Base-by-base conservation (phyloP, 2,113 vertebrate species). In the Catagonus wagneri region DNA sequence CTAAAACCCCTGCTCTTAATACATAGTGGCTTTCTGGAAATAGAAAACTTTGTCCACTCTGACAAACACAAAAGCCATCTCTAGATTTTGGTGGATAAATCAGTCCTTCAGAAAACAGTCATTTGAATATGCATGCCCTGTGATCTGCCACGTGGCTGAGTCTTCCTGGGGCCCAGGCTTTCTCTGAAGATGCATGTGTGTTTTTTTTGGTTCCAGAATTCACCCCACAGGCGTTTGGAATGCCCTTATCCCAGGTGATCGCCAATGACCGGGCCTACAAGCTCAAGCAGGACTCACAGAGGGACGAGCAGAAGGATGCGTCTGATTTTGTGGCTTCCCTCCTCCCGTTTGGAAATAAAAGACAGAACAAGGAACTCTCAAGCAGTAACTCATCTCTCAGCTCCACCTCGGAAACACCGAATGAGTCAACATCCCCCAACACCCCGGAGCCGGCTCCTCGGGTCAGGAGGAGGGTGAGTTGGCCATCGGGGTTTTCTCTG, bases 321-420 rank as follows among this genome's bases (percentile, higher is more conserved):
- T 99, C 98, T 0, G 99, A 99, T 96, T 98, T 99, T 97, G 99
- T 99, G 96, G 98, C 99, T 81, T 99, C 99, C 72, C 99, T 99
- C 97, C 98, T 99, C 90, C 99, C 99, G 7, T 99, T 99, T 25
- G 99, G 99, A 97, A 98, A 98, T 79, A 99, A 99, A 98, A 98
- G 98, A 90, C 97, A 98, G 96, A 99, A 99, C 98, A 99, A 99
- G 98, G 99, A 99, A 97, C 98, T 99, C 96, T 99, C 99, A 98
- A 99, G 99, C 99, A 99, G 99, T 98, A 99, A 99, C 98, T 99
- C 99, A 34, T 99, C 99, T 98, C 99, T 99, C 83, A 99, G 99
- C 98, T 99, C 99, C 94, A 99, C 99, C 90, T 99, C 99, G 3
- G 99, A 99, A 98, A 99, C 99, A 23, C 99, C 99, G 0, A 99